Evolutionary conservation across 1,140 invertebrate species (phyloP), one percentile per base, ranked within the genome.

Genomic region (Caerostris darwini): DNA sequence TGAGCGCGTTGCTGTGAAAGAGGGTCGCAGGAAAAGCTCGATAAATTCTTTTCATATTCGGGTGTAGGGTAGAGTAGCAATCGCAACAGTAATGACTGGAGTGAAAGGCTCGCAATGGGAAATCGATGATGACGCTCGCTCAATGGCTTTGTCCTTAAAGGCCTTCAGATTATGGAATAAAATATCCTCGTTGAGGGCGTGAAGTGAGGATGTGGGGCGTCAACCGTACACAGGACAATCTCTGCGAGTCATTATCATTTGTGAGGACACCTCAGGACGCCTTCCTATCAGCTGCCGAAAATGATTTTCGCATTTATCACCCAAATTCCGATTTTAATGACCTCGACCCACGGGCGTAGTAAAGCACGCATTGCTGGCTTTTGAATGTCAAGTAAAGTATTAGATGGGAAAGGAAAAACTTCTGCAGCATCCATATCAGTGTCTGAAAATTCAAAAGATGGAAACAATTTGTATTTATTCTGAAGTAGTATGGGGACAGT

Each of bases 241-340:
- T 82, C 77, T 5, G 77, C 77, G 54, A 54, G 77, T 56, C 77
- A 82, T 82, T 82, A 82, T 82, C 77, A 82, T 82, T 82, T 82
- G 53, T 82, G 10, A 53, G 77, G 50, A 82, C 77, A 82, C 77
- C 71, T 77, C 71, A 4, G 19, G 12, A 77, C 50, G 71, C 50
- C 77, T 56, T 82, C 8, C 77, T 82, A 82, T 82, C 77, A 82
- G 77, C 77, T 82, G 50, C 50, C 53, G 77, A 50, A 50, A 81
- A 82, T 56, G 53, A 82, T n/a, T 82, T 82, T 82, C 77, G 12
- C 77, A 82, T 82, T 82, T 82, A 82, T 82, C 77, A 82, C 4
- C 53, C 77, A 14, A 53, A 56, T 82, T 82, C 77, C 54, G 50
- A 69, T 56, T 82, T 82, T 82, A 82, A 82, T 56, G 77, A 82